phyloP scores from a whole-genome alignment of 2,797 vertebrate species.

The Furcifer pardalis region DNA sequence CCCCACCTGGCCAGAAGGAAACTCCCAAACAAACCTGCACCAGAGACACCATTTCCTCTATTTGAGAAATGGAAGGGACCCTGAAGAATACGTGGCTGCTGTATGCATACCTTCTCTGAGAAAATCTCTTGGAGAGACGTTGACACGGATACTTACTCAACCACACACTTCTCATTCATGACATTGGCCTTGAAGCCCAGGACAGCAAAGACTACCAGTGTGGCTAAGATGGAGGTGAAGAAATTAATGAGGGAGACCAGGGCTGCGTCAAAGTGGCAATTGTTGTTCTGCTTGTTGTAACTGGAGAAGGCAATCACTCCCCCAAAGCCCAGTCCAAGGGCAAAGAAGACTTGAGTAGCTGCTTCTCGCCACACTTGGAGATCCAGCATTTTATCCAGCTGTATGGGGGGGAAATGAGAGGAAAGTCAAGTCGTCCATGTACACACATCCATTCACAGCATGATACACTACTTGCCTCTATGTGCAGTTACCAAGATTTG shows the following conservation, averaged over 20 bases:
- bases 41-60: background rate
- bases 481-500: background rate
- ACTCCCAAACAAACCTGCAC: background rate
- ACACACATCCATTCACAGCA: background rate
- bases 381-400: slow-evolving; percentile 98
- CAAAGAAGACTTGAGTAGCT: slow-evolving; percentile 95
- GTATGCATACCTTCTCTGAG: background rate
- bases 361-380: slow-evolving; percentile 95
- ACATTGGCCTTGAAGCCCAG: slow-evolving; percentile 97
- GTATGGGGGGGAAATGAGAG: slow-evolving; percentile 22
- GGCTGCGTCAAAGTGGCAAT: slow-evolving; percentile 94
- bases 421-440: background rate
- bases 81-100: background rate
- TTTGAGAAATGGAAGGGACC: background rate
- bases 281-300: slow-evolving; percentile 97
- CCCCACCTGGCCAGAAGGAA: background rate
- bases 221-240: slow-evolving; percentile 92
- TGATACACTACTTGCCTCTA: background rate
- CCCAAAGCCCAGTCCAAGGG: slow-evolving; percentile 92
- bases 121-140: background rate
- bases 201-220: slow-evolving; percentile 94
- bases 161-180: slow-evolving; percentile 95
- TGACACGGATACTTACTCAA: slow-evolving; percentile 83
- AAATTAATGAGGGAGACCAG: slow-evolving; percentile 96
- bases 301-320: slow-evolving; percentile 98